These are phyloP conservation scores for Acanthoscelides obtectus DNA, from an alignment of 2,888 invertebrate species.

Conservation along the genomic window DNA sequence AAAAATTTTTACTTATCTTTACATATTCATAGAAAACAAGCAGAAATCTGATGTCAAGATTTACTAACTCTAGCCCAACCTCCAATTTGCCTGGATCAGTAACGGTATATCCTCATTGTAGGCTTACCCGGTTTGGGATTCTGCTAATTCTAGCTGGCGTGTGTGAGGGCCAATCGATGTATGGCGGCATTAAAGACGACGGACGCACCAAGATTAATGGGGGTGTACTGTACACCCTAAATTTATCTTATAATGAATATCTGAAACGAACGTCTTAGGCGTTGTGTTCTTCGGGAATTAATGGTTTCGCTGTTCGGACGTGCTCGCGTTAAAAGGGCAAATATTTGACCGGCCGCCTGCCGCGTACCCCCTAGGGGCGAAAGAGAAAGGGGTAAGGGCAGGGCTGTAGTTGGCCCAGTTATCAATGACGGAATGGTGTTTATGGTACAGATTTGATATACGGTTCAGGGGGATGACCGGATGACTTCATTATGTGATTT, in stretches of 20 bases:
- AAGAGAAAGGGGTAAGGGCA: background rate
- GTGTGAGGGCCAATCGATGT: slow-evolving; percentile 29
- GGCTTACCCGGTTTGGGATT: slow-evolving; percentile 1
- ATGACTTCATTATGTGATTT: no score
- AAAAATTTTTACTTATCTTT: no score
- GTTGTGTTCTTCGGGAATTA: slow-evolving; percentile 8
- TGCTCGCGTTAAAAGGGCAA: slow-evolving; percentile 6
- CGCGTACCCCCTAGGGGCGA: background rate
- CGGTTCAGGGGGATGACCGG: no score
- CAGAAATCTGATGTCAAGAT: no score
- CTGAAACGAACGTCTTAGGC: slow-evolving; percentile 23
- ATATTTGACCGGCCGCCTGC: slow-evolving; percentile 1
- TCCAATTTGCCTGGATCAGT: background rate
- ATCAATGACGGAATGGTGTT: no score
- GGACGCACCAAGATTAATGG: slow-evolving; percentile 32
- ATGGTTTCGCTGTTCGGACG: slow-evolving; percentile 4
- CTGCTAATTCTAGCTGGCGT: slow-evolving; percentile 5
- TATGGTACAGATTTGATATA: no score
- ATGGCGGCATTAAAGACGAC: slow-evolving; percentile 32
- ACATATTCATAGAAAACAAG: no score
- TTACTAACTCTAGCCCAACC: background rate
- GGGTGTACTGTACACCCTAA: slow-evolving; percentile 23
- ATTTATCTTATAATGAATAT: slow-evolving; percentile 33
- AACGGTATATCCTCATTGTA: background rate
- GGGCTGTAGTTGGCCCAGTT: background rate